Evolutionary conservation across 1,140 invertebrate species (phyloP).

Genomic region (Drosophila lacertosa): DNA sequence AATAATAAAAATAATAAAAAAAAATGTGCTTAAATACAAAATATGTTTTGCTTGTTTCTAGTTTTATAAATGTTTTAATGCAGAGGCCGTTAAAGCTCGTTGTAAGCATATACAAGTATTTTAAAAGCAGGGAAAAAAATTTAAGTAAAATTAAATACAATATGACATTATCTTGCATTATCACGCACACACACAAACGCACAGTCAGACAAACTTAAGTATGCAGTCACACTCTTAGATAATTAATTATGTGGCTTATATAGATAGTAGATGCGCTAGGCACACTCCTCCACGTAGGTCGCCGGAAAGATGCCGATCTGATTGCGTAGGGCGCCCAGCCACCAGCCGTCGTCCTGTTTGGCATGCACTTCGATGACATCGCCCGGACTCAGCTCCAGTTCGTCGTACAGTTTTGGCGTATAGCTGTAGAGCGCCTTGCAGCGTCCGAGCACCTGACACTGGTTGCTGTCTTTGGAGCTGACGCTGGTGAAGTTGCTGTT

Average conservation of each 20-base stretch:
- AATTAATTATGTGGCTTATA: slow-evolving; percentile 49
- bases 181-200: slow-evolving; percentile 12
- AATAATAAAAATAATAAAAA: slow-evolving; percentile 32
- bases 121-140: slow-evolving; percentile 33
- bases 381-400: slow-evolving; percentile 92
- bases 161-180: slow-evolving; percentile 25
- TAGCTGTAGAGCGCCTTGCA: slow-evolving; percentile 95
- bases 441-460: slow-evolving; percentile 55
- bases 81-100: slow-evolving; percentile 42
- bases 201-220: slow-evolving; percentile 15
- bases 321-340: slow-evolving; percentile 94
- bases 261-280: slow-evolving; percentile 44
- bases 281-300: slow-evolving; percentile 92
- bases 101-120: slow-evolving; percentile 44
- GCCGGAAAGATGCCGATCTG: slow-evolving; percentile 95
- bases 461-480: slow-evolving; percentile 23
- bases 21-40: slow-evolving; percentile 23
- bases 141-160: slow-evolving; percentile 36
- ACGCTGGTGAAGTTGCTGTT: slow-evolving; percentile 21
- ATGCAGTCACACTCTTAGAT: slow-evolving; percentile 5
- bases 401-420: slow-evolving; percentile 93
- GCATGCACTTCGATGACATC: slow-evolving; percentile 95
- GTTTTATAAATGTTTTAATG: slow-evolving; percentile 20
- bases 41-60: slow-evolving; percentile 1
- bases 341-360: slow-evolving; percentile 97